Conservation (phyloP, 1,140 invertebrate species). For the Aleiodes sp. region DNA sequence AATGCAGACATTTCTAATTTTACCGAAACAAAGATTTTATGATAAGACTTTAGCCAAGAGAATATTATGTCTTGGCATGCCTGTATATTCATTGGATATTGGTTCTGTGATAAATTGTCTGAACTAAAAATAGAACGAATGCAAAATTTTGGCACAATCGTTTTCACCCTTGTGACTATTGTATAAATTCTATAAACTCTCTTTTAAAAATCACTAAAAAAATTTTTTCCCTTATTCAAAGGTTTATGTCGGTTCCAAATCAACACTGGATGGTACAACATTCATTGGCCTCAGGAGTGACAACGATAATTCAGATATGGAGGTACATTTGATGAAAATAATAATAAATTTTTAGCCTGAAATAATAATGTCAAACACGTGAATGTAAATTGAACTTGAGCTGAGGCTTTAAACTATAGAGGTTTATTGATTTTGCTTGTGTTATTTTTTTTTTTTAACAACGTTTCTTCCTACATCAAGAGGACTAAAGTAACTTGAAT, state of each 20-base stretch:
- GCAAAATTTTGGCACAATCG: conserved; percentile 5
- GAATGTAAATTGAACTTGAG: conserved; percentile 1
- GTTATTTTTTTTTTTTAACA: neutral
- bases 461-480: too few relatives aligned
- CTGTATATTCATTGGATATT: neutral
- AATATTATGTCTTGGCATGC: neutral
- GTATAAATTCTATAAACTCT: too few relatives aligned
- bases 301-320: conserved; percentile 60
- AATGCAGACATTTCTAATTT: too few relatives aligned
- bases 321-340: conserved; percentile 49
- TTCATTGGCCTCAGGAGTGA: conserved; percentile 54
- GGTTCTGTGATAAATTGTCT: neutral
- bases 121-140: neutral
- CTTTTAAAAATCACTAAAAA: neutral
- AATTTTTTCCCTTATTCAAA: conserved; percentile 33
- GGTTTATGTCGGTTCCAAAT: conserved; percentile 64
- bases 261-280: conserved; percentile 59
- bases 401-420: neutral
- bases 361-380: neutral
- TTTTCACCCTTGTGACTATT: neutral
- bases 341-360: neutral
- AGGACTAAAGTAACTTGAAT: conserved; percentile 1
- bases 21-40: too few relatives aligned
- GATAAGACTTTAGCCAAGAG: neutral
- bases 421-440: neutral